Evolutionary conservation across 2,797 vertebrate species (phyloP).

Genomic region (Sebastes kiyomatsui): DNA sequence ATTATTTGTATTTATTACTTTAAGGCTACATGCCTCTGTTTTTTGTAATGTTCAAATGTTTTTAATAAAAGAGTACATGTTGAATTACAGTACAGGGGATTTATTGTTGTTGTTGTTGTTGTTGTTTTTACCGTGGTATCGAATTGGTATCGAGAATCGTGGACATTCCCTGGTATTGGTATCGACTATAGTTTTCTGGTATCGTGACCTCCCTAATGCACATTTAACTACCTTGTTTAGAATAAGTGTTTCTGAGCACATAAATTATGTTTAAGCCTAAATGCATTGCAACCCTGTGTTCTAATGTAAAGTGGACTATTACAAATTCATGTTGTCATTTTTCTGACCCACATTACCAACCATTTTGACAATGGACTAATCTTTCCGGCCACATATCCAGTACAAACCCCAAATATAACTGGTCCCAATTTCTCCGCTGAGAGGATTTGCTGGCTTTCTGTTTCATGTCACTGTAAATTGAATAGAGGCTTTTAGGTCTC

Average conservation of each 20-base stretch:
- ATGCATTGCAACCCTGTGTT: not conserved
- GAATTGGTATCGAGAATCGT: too few species aligned
- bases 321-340: not conserved
- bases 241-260: not conserved
- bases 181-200: too few species aligned
- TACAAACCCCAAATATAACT: not conserved
- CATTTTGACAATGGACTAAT: not conserved
- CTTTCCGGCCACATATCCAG: not conserved
- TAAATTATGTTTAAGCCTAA: not conserved
- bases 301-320: not conserved
- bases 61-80: too few species aligned
- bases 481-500: not conserved
- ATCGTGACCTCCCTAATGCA: not conserved
- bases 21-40: too few species aligned
- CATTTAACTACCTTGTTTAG: not conserved
- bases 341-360: not conserved
- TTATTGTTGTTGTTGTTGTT: too few species aligned
- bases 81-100: too few species aligned
- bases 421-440: not conserved
- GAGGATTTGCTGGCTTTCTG: not conserved
- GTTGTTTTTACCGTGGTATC: too few species aligned
- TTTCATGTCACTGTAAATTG: not conserved
- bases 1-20: too few species aligned
- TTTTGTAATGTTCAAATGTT: too few species aligned
- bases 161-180: too few species aligned